Percentiles rank a stretch among this genome's conserved stretches.
These are phyloP conservation scores for Delphinapterus leucas DNA, from an alignment of 2,113 vertebrate genomes.

Conservation along the genomic window DNA sequence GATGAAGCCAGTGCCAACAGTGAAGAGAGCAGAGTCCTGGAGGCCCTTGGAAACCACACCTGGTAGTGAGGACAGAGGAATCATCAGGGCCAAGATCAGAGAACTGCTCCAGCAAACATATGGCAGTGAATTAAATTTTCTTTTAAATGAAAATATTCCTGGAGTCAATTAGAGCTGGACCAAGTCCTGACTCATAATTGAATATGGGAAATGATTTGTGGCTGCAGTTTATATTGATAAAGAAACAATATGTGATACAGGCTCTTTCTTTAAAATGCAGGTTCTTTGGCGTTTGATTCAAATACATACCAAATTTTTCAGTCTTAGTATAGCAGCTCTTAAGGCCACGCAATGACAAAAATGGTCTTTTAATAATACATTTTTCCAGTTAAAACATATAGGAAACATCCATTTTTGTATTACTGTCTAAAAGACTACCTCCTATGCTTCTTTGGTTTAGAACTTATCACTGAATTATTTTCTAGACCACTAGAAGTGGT, in stretches of 20 bases:
- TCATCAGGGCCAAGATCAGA: constrained; percentile 43
- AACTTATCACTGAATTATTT: background rate
- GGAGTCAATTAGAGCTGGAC: constrained; percentile 75
- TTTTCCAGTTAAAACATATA: background rate
- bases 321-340: background rate
- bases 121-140: constrained; percentile 65
- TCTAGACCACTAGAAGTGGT: background rate
- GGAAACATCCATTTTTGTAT: background rate
- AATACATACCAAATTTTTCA: background rate
- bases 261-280: constrained; percentile 7
- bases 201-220: constrained; percentile 64
- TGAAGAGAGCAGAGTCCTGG: background rate
- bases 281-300: constrained; percentile 42
- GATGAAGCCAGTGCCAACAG: background rate
- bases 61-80: background rate
- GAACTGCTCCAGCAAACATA: constrained; percentile 44
- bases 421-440: background rate
- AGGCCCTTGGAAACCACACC: constrained; percentile 38
- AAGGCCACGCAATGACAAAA: background rate
- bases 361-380: background rate
- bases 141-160: constrained; percentile 68
- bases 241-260: constrained; percentile 23
- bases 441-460: background rate
- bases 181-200: constrained; percentile 67
- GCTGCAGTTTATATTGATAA: constrained; percentile 21